These are phyloP conservation scores for Apamea monoglypha DNA, from an alignment of 2,888 invertebrate genomes.

Conservation along the genomic window DNA sequence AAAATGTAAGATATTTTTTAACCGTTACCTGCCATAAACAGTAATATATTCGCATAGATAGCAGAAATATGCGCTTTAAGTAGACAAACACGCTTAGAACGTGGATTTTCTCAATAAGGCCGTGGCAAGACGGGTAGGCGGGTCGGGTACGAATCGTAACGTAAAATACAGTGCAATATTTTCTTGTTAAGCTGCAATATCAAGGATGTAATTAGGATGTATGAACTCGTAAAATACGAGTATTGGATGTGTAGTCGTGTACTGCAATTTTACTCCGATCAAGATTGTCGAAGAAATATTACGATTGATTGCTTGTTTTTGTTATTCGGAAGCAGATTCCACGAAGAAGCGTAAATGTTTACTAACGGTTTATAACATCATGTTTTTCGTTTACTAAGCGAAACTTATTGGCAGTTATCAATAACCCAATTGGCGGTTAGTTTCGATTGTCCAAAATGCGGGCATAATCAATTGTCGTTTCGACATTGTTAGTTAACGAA, in stretches of 20 bases:
- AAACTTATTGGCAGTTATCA: conserved; percentile 26
- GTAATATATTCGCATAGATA: conserved; percentile 49
- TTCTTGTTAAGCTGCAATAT: conserved; percentile 49
- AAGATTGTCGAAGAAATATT: conserved; percentile 51
- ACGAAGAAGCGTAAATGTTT: background rate
- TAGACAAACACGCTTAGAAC: conserved; percentile 54
- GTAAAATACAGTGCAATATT: conserved; percentile 55
- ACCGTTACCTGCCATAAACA: conserved; percentile 51
- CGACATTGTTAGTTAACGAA: conserved; percentile 28
- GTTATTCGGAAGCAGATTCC: conserved; percentile 11
- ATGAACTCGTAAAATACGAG: conserved; percentile 39
- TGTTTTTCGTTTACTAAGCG: conserved; percentile 15
- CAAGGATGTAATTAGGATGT: conserved; percentile 51
- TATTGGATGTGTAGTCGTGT: conserved; percentile 11
- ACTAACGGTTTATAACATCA: conserved; percentile 24
- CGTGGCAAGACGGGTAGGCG: conserved; percentile 33
- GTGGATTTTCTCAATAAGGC: conserved; percentile 58
- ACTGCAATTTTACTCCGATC: conserved; percentile 40
- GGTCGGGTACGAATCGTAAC: conserved; percentile 28
- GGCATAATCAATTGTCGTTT: conserved; percentile 54
- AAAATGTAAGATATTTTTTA: conserved; percentile 33
- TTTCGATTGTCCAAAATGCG: conserved; percentile 55
- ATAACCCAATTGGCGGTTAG: conserved; percentile 45
- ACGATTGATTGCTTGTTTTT: conserved; percentile 35
- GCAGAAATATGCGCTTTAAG: conserved; percentile 51